Conservation (phyloP, 2,797 vertebrate species). For the Meriones psammophilus region DNA sequence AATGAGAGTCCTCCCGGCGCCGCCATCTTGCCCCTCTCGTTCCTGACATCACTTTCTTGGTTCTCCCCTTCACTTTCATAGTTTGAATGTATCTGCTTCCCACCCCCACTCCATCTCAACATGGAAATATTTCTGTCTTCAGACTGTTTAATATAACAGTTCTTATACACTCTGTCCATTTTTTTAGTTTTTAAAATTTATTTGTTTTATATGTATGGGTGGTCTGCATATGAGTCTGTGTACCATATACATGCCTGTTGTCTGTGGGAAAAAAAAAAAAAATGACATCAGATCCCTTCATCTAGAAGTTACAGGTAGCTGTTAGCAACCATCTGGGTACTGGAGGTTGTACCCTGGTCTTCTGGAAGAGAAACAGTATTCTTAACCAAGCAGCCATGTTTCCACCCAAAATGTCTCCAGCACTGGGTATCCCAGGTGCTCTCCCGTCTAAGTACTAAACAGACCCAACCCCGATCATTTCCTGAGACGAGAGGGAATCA, state of each 20-base stretch:
- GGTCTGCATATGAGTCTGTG: neutral
- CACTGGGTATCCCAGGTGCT: neutral
- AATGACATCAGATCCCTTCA: neutral
- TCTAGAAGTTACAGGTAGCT: neutral
- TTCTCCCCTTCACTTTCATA: slow-evolving; percentile 11
- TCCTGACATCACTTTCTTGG: neutral
- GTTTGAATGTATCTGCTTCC: neutral
- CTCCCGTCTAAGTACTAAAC: neutral
- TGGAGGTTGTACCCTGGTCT: neutral
- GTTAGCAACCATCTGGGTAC: neutral
- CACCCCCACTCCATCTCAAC: neutral
- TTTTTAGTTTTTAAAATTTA: neutral
- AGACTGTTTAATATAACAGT: neutral
- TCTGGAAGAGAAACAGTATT: neutral
- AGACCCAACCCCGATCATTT: neutral
- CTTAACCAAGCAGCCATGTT: neutral
- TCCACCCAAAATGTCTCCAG: neutral
- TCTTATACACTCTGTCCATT: neutral
- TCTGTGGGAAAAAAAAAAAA: neutral
- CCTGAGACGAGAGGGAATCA: neutral
- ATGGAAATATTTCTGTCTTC: slow-evolving; percentile 59
- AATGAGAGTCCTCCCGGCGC: too few species aligned
- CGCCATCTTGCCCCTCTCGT: too few species aligned
- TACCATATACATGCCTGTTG: neutral
- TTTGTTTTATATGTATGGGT: neutral